Conservation (phyloP, 2,797 vertebrate genomes). For the Melopsittacus undulatus region DNA sequence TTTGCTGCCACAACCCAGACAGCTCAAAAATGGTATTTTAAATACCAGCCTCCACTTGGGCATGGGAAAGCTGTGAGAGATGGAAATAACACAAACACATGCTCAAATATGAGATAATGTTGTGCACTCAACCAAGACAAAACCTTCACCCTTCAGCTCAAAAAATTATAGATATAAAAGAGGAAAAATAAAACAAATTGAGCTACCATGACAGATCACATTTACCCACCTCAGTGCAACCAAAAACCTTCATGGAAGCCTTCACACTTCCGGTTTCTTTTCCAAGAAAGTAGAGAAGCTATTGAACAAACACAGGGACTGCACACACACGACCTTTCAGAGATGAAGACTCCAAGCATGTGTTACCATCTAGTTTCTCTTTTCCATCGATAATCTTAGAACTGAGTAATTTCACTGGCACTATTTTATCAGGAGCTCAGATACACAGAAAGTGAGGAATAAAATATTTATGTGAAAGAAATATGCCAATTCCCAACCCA, state of each 20-base stretch:
- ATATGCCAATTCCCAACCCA: neutral
- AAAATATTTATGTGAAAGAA: neutral
- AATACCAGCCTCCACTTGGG: neutral
- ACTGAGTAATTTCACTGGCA: neutral
- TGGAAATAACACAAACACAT: accelerated
- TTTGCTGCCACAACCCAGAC: neutral
- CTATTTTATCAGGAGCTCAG: neutral
- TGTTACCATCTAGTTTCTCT: neutral
- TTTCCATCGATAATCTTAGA: neutral
- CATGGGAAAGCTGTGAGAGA: neutral
- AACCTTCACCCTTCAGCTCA: neutral
- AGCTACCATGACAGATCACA: neutral
- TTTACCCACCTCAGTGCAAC: neutral
- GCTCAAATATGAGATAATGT: neutral
- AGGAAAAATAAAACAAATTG: neutral
- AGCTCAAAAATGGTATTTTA: neutral
- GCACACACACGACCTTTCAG: neutral
- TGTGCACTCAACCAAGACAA: neutral
- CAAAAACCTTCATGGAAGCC: neutral
- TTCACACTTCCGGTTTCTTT: neutral
- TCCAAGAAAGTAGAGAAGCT: neutral
- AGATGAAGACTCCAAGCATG: neutral
- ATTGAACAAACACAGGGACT: neutral
- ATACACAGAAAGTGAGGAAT: neutral
- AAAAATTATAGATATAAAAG: neutral